Percentiles rank a stretch among this genome's conserved stretches.
Evolutionary conservation across 2,797 vertebrate genomes (phyloP).

Genomic region (Taenioides sp.): DNA sequence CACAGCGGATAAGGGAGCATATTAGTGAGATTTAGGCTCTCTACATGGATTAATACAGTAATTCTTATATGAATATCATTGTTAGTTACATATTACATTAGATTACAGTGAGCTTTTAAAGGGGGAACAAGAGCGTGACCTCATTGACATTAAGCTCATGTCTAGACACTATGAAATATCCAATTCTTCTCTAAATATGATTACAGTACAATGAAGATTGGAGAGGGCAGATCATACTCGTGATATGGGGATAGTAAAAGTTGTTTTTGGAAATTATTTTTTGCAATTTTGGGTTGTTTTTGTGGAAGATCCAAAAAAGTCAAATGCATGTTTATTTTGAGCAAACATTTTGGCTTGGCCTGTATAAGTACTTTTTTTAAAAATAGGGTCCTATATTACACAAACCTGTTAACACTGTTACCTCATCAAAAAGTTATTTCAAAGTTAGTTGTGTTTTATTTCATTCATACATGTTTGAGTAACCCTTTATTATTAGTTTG

Average conservation of each 20-base stretch:
- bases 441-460: too few relatives aligned
- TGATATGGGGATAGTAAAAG: conserved; percentile 12
- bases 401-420: too few relatives aligned
- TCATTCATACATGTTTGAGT: too few relatives aligned
- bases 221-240: conserved; percentile 20
- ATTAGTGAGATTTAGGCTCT: conserved; percentile 25
- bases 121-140: conserved; percentile 46
- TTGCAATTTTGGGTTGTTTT: neutral
- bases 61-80: conserved; percentile 31
- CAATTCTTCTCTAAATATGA: conserved; percentile 29
- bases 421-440: too few relatives aligned
- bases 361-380: too few relatives aligned
- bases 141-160: conserved; percentile 62
- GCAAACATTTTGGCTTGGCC: too few relatives aligned
- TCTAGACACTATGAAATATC: conserved; percentile 52
- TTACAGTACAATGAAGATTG: conserved; percentile 27
- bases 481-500: too few relatives aligned
- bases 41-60: conserved; percentile 13
- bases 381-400: too few relatives aligned
- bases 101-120: conserved; percentile 6
- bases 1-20: conserved; percentile 11
- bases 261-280: neutral
- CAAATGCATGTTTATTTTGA: too few relatives aligned
- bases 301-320: too few relatives aligned
- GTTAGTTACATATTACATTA: conserved; percentile 39